These are phyloP conservation scores for Proteles cristata DNA, from an alignment of 2,113 vertebrate genomes.

Conservation along the genomic window DNA sequence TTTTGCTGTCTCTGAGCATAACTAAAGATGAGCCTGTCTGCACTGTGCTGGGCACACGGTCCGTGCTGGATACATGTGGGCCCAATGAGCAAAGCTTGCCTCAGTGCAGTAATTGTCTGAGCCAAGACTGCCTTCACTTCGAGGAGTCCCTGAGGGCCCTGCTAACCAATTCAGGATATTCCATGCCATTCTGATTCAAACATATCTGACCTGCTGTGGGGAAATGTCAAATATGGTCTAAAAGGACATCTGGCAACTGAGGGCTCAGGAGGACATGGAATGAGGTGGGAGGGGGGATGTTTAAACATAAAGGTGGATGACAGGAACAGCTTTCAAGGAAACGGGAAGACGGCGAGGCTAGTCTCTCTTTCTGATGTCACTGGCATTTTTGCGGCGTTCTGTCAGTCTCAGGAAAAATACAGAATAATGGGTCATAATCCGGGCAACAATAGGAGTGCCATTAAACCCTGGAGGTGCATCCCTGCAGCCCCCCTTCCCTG, in stretches of 20 bases:
- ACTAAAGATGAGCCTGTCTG: neutral
- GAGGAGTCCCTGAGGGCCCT: neutral
- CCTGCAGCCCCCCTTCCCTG: neutral
- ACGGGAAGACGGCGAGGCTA: neutral
- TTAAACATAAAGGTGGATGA: slow-evolving; percentile 35
- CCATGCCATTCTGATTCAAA: slow-evolving; percentile 67
- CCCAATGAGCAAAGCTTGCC: neutral
- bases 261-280: neutral
- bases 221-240: slow-evolving; percentile 52
- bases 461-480: neutral
- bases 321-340: neutral
- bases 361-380: neutral
- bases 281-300: neutral
- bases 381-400: neutral
- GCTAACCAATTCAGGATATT: slow-evolving; percentile 27
- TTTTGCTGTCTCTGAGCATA: neutral
- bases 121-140: slow-evolving; percentile 30
- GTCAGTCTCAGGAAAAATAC: neutral
- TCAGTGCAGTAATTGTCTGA: neutral
- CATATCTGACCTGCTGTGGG: slow-evolving; percentile 44
- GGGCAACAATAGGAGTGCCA: neutral
- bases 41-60: accelerated
- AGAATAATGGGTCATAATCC: neutral
- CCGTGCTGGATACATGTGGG: neutral
- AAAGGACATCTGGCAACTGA: neutral